Conservation (phyloP, 53 echinoderm and acorn worm genomes). For the Mesocentrotus franciscanus region DNA sequence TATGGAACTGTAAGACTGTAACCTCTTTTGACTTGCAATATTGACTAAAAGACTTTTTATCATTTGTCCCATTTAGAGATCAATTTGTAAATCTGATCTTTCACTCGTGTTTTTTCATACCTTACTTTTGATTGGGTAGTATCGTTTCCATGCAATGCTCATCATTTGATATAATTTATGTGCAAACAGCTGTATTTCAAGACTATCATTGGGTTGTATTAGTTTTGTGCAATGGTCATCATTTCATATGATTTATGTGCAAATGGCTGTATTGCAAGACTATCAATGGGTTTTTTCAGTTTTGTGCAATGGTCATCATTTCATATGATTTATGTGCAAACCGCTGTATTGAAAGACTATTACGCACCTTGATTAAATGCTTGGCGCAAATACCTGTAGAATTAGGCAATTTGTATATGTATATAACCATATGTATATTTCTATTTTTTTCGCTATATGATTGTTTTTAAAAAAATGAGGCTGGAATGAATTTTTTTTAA, state of each 20-base stretch:
- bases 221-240: background rate
- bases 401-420: background rate
- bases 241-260: background rate
- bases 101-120: background rate
- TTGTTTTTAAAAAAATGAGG: background rate
- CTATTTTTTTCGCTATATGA: background rate
- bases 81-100: background rate
- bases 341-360: constrained; percentile 4
- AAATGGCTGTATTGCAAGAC: background rate
- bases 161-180: background rate
- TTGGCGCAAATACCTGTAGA: background rate
- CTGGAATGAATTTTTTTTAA: background rate
- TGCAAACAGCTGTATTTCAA: background rate
- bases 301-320: too few relatives aligned
- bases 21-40: background rate
- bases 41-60: background rate
- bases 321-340: background rate
- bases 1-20: too few relatives aligned
- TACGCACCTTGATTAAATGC: constrained; percentile 11
- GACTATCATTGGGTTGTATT: background rate
- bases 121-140: background rate
- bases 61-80: background rate
- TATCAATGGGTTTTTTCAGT: too few relatives aligned
- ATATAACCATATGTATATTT: constrained; percentile 19
- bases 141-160: background rate